Evolutionary conservation across 2,113 vertebrate genomes (phyloP).

Genomic region (Trichomycterus rosablanca): DNA sequence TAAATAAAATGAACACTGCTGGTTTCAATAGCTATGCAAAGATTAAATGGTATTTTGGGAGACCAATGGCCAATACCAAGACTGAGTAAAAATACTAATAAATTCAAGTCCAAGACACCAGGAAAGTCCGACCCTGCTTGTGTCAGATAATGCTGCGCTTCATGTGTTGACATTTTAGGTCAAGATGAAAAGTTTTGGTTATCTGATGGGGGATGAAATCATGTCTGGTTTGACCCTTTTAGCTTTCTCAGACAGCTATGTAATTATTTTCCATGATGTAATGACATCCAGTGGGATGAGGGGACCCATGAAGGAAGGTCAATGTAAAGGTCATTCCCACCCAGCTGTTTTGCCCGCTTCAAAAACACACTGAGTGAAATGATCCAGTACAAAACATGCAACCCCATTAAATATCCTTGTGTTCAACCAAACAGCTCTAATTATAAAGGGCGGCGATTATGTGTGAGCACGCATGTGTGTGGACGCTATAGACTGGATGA

Average conservation of each 20-base stretch:
- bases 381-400: conserved; percentile 58
- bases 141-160: too few species aligned
- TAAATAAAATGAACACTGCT: too few species aligned
- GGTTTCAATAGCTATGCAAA: too few species aligned
- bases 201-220: too few species aligned
- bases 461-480: background rate
- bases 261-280: conserved; percentile 28
- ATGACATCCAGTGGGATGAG: conserved; percentile 19
- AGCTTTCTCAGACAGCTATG: background rate
- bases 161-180: too few species aligned
- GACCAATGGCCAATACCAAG: too few species aligned
- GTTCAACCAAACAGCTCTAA: conserved; percentile 19
- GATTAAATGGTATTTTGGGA: too few species aligned
- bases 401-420: conserved; percentile 52
- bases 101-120: too few species aligned
- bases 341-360: conserved; percentile 47
- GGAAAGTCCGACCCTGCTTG: too few species aligned
- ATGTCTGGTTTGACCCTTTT: too few species aligned
- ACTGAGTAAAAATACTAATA: too few species aligned
- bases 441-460: conserved; percentile 50
- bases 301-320: conserved; percentile 26
- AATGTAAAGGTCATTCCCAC: conserved; percentile 44
- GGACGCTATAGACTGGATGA: conserved; percentile 60
- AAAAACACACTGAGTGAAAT: conserved; percentile 47
- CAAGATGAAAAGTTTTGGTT: too few species aligned